Conservation (phyloP, 1,140 invertebrate species). For the Bathynomus jamesi region DNA sequence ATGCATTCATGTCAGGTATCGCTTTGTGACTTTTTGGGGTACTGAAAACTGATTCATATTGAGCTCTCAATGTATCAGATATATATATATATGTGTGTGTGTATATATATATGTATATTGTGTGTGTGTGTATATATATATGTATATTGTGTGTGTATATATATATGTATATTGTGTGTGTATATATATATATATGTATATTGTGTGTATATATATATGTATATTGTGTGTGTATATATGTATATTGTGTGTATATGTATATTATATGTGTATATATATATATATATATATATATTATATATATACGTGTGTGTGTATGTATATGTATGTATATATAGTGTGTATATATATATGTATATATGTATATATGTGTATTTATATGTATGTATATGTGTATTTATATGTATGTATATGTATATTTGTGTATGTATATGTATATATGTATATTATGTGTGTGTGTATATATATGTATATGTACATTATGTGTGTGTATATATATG, state of each 20-base stretch:
- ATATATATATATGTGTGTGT: neutral
- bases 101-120: neutral
- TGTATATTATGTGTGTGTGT: neutral
- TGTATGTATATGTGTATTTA: neutral
- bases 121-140: neutral
- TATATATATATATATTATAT: neutral
- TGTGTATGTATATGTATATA: neutral
- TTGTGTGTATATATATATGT: neutral
- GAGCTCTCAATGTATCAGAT: neutral
- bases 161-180: neutral
- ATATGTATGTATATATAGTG: neutral
- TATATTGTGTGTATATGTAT: neutral
- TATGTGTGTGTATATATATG: neutral
- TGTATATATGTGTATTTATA: neutral
- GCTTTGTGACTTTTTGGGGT: neutral
- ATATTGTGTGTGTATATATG: neutral
- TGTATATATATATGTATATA: neutral
- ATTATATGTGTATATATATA: neutral
- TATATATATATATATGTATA: neutral
- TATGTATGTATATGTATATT: neutral
- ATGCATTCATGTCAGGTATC: neutral
- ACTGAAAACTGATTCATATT: neutral
- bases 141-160: neutral
- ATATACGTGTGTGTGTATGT: neutral
- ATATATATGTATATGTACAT: neutral